A percentile compares a stretch with the other conserved stretches of the same genome.
phyloP scores from a whole-genome alignment of 64 coral and sea anemone genomes.

The Pachyseris speciosa region DNA sequence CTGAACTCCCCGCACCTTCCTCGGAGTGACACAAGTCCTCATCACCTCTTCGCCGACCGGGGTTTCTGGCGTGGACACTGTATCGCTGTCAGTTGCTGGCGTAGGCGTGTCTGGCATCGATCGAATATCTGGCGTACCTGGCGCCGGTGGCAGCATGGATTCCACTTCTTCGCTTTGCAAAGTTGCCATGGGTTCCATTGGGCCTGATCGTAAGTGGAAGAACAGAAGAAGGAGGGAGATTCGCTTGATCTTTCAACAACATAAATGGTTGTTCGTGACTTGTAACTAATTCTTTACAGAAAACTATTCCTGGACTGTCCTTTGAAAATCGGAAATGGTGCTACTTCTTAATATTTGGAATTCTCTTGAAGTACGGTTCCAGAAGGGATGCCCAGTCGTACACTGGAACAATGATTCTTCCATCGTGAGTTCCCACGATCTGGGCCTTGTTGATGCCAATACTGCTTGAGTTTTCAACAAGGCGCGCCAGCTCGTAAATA shows the following conservation, averaged over 20 bases:
- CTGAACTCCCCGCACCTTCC: too few relatives aligned
- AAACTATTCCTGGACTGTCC: slow-evolving; percentile 22
- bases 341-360: slow-evolving; percentile 34
- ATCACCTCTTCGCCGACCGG: too few relatives aligned
- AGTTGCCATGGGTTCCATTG: not conserved
- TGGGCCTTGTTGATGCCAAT: slow-evolving; percentile 56
- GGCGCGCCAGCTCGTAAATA: slow-evolving; percentile 38
- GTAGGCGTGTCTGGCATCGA: too few relatives aligned
- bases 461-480: slow-evolving; percentile 51
- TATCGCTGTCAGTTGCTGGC: too few relatives aligned
- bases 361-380: slow-evolving; percentile 20
- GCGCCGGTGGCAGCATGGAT: too few relatives aligned
- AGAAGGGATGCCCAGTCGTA: slow-evolving; percentile 43
- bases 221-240: not conserved
- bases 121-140: too few relatives aligned
- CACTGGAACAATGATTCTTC: slow-evolving; percentile 40
- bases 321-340: slow-evolving; percentile 55
- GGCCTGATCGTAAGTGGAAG: not conserved
- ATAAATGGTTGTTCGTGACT: not conserved
- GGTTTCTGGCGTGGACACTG: too few relatives aligned
- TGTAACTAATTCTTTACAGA: slow-evolving; percentile 7
- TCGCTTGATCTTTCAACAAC: slow-evolving; percentile 17
- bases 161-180: too few relatives aligned
- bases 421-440: slow-evolving; percentile 36
- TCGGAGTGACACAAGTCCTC: too few relatives aligned